phyloP scores from a whole-genome alignment of 2,113 vertebrate genomes.

The Embiotoca jacksoni region DNA sequence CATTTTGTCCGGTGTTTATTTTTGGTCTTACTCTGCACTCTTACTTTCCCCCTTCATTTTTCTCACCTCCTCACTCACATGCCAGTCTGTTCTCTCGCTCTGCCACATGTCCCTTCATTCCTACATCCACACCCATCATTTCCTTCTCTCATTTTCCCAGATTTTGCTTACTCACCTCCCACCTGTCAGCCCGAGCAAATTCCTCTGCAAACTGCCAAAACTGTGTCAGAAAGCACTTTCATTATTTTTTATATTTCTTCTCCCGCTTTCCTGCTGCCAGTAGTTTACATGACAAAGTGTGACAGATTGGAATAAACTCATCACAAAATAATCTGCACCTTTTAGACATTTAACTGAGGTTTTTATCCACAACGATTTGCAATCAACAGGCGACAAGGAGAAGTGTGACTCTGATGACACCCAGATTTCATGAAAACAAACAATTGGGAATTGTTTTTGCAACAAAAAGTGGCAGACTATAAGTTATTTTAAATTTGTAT shows the following conservation, averaged over 20 bases:
- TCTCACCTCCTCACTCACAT: conserved; percentile 22
- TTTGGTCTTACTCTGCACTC: conserved; percentile 12
- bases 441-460: background rate
- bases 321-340: background rate
- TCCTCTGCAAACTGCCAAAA: conserved; percentile 51
- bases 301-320: background rate
- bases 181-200: conserved; percentile 40
- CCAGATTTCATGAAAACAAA: background rate
- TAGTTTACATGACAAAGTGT: background rate
- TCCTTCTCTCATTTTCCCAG: conserved; percentile 41
- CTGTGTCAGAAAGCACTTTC: conserved; percentile 30
- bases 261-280: background rate
- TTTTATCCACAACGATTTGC: conserved; percentile 1
- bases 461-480: background rate
- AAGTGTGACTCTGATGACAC: background rate
- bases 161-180: conserved; percentile 57
- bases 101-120: conserved; percentile 44
- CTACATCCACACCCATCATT: conserved; percentile 30
- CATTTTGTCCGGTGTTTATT: background rate
- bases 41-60: conserved; percentile 29
- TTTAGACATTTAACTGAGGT: conserved; percentile 3
- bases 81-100: conserved; percentile 17
- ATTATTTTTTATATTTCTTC: conserved; percentile 33
- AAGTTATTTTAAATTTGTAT: background rate
- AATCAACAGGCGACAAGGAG: background rate